These are phyloP conservation scores for Hexactinellida sp. DNA, from an alignment of 37 sponge, comb jelly and placozoan species.

Conservation along the genomic window DNA sequence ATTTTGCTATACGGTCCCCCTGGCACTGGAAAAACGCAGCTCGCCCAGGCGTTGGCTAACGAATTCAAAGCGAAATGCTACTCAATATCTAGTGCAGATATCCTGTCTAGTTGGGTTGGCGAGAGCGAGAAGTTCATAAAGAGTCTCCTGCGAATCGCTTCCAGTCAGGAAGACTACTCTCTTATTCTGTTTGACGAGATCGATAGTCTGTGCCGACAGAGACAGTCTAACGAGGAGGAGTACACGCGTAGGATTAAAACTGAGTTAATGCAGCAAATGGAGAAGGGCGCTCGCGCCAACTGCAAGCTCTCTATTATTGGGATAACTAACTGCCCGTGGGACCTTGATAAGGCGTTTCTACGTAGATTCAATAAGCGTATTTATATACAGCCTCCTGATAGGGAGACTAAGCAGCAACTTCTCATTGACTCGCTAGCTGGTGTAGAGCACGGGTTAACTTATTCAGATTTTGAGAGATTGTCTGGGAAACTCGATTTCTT, in stretches of 20 bases:
- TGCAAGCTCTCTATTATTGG: conserved; percentile 55
- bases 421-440: conserved; percentile 17
- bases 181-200: conserved; percentile 76
- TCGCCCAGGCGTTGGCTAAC: conserved; percentile 46
- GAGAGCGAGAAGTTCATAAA: conserved; percentile 69
- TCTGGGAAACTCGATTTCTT: conserved; percentile 40
- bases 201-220: conserved; percentile 70
- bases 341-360: conserved; percentile 69
- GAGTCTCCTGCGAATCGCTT: not conserved
- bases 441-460: conserved; percentile 9
- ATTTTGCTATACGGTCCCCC: not conserved
- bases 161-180: not conserved
- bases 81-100: conserved; percentile 64
- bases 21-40: conserved; percentile 31
- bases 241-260: conserved; percentile 73
- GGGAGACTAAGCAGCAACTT: conserved; percentile 25
- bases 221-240: conserved; percentile 60
- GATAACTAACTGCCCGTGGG: conserved; percentile 89
- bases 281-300: conserved; percentile 4
- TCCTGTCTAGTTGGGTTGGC: conserved; percentile 84
- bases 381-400: not conserved
- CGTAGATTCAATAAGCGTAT: conserved; percentile 46
- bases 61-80: conserved; percentile 64
- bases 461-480: conserved; percentile 39
- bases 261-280: conserved; percentile 76